Conservation (phyloP, 2,113 vertebrate genomes). For the Taurulus bubalis region DNA sequence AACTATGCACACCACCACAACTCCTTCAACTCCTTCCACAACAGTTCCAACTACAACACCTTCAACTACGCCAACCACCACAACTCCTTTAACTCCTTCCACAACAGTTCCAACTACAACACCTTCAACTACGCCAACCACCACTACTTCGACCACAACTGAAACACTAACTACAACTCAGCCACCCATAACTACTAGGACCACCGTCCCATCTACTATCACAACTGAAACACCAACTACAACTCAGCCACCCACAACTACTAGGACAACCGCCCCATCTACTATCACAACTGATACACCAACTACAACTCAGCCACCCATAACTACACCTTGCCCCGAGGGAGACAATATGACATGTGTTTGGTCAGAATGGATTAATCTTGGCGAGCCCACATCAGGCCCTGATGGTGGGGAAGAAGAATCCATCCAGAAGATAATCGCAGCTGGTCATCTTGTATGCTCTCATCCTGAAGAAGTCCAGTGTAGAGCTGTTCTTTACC, state of each 20-base stretch:
- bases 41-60: neutral
- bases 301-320: neutral
- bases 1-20: too few species aligned
- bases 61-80: too few species aligned
- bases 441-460: constrained; percentile 32
- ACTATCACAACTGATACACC: neutral
- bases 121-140: neutral
- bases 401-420: constrained; percentile 52
- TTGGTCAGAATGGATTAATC: constrained; percentile 50
- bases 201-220: too few species aligned
- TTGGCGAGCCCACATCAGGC: constrained; percentile 42
- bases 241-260: neutral
- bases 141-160: neutral
- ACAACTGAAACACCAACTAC: neutral
- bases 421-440: constrained; percentile 32
- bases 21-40: neutral
- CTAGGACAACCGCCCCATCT: too few species aligned
- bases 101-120: too few species aligned
- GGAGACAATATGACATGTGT: neutral
- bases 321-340: neutral
- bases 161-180: neutral
- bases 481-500: constrained; percentile 55
- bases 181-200: neutral
- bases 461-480: constrained; percentile 17
- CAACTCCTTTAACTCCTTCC: neutral